A percentile compares a stretch with the other conserved stretches of the same genome.
Conservation (phyloP, 35 echinoderm and acorn worm genomes). For the Ophioderma brevispina region DNA sequence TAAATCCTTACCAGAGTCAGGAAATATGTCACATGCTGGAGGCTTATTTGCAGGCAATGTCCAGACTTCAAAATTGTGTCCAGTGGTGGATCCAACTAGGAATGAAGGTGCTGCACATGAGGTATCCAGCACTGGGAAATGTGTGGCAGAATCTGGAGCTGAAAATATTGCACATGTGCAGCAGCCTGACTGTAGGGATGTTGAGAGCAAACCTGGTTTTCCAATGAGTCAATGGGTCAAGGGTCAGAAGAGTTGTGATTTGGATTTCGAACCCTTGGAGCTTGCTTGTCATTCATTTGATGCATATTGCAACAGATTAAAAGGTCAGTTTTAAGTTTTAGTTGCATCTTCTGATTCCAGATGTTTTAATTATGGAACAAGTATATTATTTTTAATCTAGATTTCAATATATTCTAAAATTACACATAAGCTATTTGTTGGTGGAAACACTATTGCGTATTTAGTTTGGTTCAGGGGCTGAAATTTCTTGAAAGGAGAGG, state of each 20-base stretch:
- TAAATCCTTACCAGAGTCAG: not conserved
- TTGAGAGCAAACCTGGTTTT: constrained; percentile 27
- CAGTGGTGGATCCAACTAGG: not conserved
- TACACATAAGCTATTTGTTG: too few relatives aligned
- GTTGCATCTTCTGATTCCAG: too few relatives aligned
- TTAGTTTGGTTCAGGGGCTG: too few relatives aligned
- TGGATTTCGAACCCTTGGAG: constrained; percentile 78
- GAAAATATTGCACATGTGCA: too few relatives aligned
- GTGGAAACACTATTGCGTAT: too few relatives aligned
- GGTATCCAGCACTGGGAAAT: not conserved
- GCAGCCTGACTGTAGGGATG: too few relatives aligned
- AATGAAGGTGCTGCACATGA: not conserved
- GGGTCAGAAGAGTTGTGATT: not conserved
- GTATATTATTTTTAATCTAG: too few relatives aligned
- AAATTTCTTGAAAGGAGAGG: too few relatives aligned
- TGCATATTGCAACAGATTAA: constrained; percentile 69
- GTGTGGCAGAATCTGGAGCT: too few relatives aligned
- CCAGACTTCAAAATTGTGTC: not conserved
- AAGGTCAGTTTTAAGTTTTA: constrained; percentile 53
- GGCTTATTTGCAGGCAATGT: not conserved
- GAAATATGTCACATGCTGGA: not conserved
- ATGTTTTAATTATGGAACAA: too few relatives aligned
- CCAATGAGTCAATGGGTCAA: constrained; percentile 79
- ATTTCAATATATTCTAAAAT: too few relatives aligned
- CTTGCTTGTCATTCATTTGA: constrained; percentile 84